A percentile compares a stretch with the other conserved stretches of the same genome.
phyloP scores from a whole-genome alignment of 2,797 vertebrate genomes.

The Pelodytes ibericus region DNA sequence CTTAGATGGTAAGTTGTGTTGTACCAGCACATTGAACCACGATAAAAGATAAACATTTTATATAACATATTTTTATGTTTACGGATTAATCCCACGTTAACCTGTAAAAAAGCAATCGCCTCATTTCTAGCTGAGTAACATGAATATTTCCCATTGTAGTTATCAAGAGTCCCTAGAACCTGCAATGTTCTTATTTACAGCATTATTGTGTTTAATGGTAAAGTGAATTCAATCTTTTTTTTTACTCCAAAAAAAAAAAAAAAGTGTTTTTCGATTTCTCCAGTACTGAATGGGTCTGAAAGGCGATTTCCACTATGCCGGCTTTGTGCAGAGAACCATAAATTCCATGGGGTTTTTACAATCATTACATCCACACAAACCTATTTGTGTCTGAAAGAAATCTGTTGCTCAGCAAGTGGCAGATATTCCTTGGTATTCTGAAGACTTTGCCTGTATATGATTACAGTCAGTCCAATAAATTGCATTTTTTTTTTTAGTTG shows the following conservation, averaged over 20 bases:
- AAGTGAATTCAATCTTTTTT: background rate
- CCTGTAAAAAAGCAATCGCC: too few relatives aligned
- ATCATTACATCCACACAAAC: conserved; percentile 36
- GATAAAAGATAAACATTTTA: too few relatives aligned
- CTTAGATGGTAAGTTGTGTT: too few relatives aligned
- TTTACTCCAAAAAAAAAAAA: background rate
- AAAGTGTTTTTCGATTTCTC: background rate
- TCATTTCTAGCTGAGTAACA: too few relatives aligned
- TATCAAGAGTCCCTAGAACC: too few relatives aligned
- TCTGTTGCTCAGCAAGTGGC: conserved; percentile 40
- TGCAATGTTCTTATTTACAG: too few relatives aligned
- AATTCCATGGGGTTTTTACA: conserved; percentile 43
- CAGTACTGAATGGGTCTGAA: background rate
- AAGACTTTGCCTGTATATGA: conserved; percentile 23
- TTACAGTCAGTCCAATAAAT: conserved; percentile 36
- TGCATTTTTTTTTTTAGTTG: conserved; percentile 22
- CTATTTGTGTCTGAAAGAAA: conserved; percentile 42
- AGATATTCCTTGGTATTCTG: conserved; percentile 28
- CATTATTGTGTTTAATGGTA: too few relatives aligned
- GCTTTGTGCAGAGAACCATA: conserved; percentile 18
- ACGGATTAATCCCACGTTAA: too few relatives aligned
- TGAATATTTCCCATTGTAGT: too few relatives aligned
- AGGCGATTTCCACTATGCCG: conserved; percentile 8
- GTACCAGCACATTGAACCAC: too few relatives aligned
- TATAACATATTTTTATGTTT: too few relatives aligned